Evolutionary conservation across 2,113 vertebrate genomes (phyloP), one percentile per base, ranked within the genome.

Genomic region (Tauraco erythrolophus): DNA sequence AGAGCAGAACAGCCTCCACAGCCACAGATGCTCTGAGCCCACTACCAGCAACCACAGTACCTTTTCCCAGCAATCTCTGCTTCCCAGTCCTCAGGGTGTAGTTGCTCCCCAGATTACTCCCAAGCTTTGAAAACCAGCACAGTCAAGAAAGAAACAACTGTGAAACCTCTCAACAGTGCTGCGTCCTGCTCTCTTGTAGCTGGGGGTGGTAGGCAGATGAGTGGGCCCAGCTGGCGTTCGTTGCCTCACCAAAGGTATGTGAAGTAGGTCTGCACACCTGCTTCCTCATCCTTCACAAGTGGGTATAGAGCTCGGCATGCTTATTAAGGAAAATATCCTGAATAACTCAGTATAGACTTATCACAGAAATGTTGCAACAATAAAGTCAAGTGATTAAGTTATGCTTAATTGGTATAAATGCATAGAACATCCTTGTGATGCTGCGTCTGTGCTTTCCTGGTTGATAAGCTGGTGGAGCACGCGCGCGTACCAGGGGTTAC

Each of bases 121-220:
- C 19, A 56, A 11, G 35, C 6, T 28, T 24, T 3, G 3, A 37
- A 65, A 41, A 21, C 6, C 19, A 50, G 4, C 2, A 13, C 2
- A 46, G 2, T 0, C 7, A 2, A 45, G 4, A 19, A 0, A 60
- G 10, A 56, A 75, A 45, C 11, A 0, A 12, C 33, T 25, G 7
- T 6, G 2, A 27, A 68, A 16, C 1, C 14, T 22, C 58, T 19
- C 4, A 28, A 2, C 0, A 41, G 2, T 1, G 0, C 0, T 21
- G 11, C 6, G 8, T 19, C 13, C 27, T 78, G 23, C 33, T 54
- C 11, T 9, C 23, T 78, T 84, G 27, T 30, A 82, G 30, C 43
- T 68, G 51, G 30, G 18, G 30, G 9, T 70, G 27, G 18, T 23
- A 16, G 15, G 21, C 25, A 71, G 33, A 16, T 23, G 33, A 89